Conservation (phyloP, 2,888 invertebrate species). For the Sarcophaga carnaria region DNA sequence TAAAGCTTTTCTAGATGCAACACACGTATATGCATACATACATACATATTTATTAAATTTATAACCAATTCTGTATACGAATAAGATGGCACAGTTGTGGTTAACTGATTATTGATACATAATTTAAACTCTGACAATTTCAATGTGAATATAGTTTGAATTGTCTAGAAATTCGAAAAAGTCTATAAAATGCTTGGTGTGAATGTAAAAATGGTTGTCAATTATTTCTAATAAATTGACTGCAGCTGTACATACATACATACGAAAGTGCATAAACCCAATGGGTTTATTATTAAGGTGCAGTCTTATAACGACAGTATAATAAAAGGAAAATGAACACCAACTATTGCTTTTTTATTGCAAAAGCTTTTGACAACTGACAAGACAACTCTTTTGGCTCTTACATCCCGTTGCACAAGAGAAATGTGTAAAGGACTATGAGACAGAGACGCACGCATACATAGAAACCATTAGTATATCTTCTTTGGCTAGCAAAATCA, state of each 20-base stretch:
- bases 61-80: too few species aligned
- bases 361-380: constrained; percentile 55
- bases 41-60: too few species aligned
- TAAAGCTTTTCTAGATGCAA: constrained; percentile 22
- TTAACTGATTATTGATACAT: too few species aligned
- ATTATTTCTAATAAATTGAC: too few species aligned
- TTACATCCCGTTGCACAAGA: constrained; percentile 25
- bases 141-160: too few species aligned
- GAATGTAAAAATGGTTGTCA: too few species aligned
- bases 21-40: not conserved
- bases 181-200: too few species aligned
- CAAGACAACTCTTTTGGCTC: constrained; percentile 42
- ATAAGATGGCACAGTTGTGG: too few species aligned
- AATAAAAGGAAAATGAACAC: constrained; percentile 38
- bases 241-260: not conserved
- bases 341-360: constrained; percentile 25
- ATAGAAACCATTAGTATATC: constrained; percentile 34
- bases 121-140: too few species aligned
- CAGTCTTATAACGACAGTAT: constrained; percentile 37
- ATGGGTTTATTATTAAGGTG: not conserved
- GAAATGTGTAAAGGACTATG: constrained; percentile 30
- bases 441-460: not conserved
- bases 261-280: not conserved
- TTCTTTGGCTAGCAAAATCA: constrained; percentile 36
- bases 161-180: too few species aligned